A percentile compares a stretch with the other conserved stretches of the same genome.
Evolutionary conservation across 1,140 invertebrate species (phyloP).

Genomic region (Diploscapter pachys): DNA sequence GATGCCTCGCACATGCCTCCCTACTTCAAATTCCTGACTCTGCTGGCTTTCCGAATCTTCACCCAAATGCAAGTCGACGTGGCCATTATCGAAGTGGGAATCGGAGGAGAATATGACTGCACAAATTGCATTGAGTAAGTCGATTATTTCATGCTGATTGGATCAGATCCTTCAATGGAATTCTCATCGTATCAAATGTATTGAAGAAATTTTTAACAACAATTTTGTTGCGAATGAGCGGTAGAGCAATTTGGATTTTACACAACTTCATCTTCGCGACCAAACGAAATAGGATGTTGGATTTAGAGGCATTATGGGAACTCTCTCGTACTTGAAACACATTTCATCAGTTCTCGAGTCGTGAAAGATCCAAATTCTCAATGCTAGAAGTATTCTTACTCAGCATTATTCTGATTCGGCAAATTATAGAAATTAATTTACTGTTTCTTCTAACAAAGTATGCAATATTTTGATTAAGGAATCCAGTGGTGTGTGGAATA

Average conservation of each 20-base stretch:
- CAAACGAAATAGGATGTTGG: too few relatives aligned
- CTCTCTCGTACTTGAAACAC: too few relatives aligned
- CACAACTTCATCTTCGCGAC: neutral
- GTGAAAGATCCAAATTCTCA: neutral
- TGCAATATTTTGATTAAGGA: conserved; percentile 59
- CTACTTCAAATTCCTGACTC: conserved; percentile 90
- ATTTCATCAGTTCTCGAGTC: neutral
- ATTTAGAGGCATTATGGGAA: too few relatives aligned
- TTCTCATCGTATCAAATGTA: neutral
- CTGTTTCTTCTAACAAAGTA: conserved; percentile 7
- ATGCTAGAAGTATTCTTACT: too few relatives aligned
- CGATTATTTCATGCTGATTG: neutral
- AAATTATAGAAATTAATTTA: neutral
- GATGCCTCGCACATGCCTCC: conserved; percentile 70
- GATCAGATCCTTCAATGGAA: conserved; percentile 1
- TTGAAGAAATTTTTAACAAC: neutral
- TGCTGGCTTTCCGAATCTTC: conserved; percentile 86
- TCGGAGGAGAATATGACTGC: conserved; percentile 87
- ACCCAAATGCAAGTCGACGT: conserved; percentile 79
- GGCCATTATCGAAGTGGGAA: conserved; percentile 90
- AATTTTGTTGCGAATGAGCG: neutral
- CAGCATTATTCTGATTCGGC: neutral
- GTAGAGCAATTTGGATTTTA: neutral
- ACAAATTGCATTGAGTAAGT: conserved; percentile 82
- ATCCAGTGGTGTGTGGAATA: conserved; percentile 79